A percentile compares a stretch with the other conserved stretches of the same genome.
Evolutionary conservation across 2,113 vertebrate genomes (phyloP).

Genomic region (Tupaia tana): DNA sequence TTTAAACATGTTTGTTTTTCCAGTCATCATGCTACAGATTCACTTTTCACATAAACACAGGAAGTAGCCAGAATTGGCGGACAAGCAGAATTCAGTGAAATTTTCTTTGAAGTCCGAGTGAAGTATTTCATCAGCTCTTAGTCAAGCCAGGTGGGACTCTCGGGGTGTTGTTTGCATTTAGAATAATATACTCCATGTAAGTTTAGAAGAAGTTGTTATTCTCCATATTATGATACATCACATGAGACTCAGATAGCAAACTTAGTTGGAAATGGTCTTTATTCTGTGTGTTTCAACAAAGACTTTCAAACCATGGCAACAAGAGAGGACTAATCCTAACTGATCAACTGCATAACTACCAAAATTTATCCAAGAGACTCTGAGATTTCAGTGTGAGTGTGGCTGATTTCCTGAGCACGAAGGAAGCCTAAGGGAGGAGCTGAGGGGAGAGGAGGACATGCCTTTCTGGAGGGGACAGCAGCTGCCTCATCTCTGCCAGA

Average conservation of each 20-base stretch:
- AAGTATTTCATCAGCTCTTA: neutral
- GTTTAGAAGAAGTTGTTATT: neutral
- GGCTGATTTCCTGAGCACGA: neutral
- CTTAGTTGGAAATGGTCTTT: neutral
- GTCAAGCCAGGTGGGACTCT: neutral
- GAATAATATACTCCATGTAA: conserved; percentile 40
- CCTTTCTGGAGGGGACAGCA: neutral
- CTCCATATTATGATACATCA: neutral
- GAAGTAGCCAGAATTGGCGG: neutral
- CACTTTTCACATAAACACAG: conserved; percentile 28
- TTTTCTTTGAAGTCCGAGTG: neutral
- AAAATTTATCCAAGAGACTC: neutral
- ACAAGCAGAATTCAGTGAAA: neutral
- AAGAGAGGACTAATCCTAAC: neutral
- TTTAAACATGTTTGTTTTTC: conserved; percentile 65
- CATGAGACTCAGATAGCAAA: neutral
- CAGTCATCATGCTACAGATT: neutral
- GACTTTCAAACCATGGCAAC: neutral
- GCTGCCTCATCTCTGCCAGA: neutral
- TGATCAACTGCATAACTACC: neutral
- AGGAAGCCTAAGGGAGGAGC: neutral
- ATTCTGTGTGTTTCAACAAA: neutral
- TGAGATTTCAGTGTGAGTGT: neutral
- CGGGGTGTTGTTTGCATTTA: neutral
- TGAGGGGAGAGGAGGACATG: fast-evolving